phyloP scores from a whole-genome alignment of 92 coral and sea anemone species.

The Blastomussa wellsi region DNA sequence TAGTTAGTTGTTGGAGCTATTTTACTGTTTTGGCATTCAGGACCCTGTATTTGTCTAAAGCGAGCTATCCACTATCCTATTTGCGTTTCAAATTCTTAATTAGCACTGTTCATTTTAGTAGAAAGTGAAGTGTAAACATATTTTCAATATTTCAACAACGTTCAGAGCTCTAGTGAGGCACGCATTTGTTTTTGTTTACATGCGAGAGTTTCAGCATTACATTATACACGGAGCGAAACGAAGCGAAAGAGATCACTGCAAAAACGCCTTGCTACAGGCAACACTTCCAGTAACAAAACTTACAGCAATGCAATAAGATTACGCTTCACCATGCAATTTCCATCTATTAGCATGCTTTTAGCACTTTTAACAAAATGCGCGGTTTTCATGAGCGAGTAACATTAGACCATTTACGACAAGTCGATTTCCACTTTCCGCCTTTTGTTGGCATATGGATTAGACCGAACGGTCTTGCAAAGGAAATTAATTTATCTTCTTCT shows the following conservation, averaged over 20 bases:
- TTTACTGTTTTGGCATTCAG: background rate
- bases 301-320: no score
- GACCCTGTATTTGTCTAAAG: background rate
- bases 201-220: no score
- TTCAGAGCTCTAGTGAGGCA: no score
- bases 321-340: no score
- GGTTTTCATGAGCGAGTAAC: background rate
- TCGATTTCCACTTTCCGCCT: background rate
- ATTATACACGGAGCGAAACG: no score
- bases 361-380: background rate
- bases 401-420: background rate
- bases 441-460: slow-evolving; percentile 28
- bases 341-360: background rate
- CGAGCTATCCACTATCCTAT: background rate
- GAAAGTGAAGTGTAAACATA: background rate
- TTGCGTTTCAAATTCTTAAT: background rate
- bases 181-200: no score
- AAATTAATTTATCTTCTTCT: background rate
- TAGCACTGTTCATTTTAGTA: background rate
- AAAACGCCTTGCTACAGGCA: no score
- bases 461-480: background rate
- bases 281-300: no score
- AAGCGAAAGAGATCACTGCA: no score
- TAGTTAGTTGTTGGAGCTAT: background rate
- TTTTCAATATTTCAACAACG: background rate